These are phyloP conservation scores for Pavo muticus DNA, from an alignment of 2,113 vertebrate genomes.

Conservation along the genomic window DNA sequence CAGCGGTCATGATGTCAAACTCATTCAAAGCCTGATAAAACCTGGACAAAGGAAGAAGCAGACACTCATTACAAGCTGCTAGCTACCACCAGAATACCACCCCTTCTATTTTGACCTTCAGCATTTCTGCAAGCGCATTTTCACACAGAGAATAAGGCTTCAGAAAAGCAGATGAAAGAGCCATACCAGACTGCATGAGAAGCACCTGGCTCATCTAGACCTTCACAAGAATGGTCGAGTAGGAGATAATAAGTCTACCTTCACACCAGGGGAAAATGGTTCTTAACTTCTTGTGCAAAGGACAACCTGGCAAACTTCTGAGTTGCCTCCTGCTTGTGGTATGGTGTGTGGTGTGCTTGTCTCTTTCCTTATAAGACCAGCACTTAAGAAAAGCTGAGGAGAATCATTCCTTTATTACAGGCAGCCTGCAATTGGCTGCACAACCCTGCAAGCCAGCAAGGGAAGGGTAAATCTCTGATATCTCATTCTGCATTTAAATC, in stretches of 20 bases:
- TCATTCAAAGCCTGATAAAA: slow-evolving; percentile 86
- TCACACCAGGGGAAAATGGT: accelerated
- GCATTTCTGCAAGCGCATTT: not conserved
- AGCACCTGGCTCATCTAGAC: not conserved
- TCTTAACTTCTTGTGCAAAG: not conserved
- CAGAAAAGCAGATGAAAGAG: not conserved
- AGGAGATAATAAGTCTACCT: not conserved
- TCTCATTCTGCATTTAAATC: not conserved
- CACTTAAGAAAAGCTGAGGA: not conserved
- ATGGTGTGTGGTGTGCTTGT: not conserved
- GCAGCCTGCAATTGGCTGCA: not conserved
- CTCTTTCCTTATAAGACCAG: not conserved
- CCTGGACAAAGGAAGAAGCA: slow-evolving; percentile 68
- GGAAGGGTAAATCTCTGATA: not conserved
- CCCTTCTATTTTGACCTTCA: not conserved
- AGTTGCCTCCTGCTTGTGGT: not conserved
- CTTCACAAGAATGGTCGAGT: not conserved
- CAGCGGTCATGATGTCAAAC: slow-evolving; percentile 96
- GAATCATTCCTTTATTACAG: not conserved
- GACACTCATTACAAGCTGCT: not conserved
- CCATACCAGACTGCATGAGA: not conserved
- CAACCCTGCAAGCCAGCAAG: not conserved
- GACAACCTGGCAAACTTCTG: not conserved
- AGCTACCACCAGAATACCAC: not conserved
- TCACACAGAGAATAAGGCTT: not conserved